Conservation (phyloP, 2,113 vertebrate species). For the Chelonoidis abingdonii region DNA sequence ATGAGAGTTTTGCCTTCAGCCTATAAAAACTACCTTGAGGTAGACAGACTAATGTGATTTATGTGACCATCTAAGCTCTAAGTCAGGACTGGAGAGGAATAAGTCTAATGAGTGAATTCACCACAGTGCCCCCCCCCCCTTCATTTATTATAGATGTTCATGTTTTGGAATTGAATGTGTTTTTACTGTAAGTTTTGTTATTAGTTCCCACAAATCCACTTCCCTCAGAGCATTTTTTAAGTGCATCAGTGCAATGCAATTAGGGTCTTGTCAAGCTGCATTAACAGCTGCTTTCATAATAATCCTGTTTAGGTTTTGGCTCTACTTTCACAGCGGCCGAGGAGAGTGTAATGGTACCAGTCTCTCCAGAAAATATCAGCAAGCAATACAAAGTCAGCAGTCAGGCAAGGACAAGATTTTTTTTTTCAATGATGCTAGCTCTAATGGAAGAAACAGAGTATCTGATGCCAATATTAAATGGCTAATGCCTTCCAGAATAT, state of each 20-base stretch:
- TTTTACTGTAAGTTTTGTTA: background rate
- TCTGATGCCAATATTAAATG: background rate
- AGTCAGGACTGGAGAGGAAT: background rate
- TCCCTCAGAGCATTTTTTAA: background rate
- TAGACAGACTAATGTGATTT: background rate
- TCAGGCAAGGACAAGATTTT: conserved; percentile 83
- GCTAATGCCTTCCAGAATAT: conserved; percentile 25
- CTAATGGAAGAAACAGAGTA: conserved; percentile 33
- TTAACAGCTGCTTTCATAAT: conserved; percentile 14
- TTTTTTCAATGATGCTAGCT: conserved; percentile 29
- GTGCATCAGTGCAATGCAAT: background rate
- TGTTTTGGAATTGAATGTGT: background rate
- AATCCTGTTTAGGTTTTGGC: conserved; percentile 86
- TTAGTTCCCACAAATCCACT: background rate
- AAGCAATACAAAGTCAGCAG: conserved; percentile 92
- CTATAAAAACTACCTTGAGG: background rate
- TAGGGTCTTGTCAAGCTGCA: background rate
- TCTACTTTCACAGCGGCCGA: conserved; percentile 96
- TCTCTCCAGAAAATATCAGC: conserved; percentile 82
- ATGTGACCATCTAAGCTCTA: background rate
- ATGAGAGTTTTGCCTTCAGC: background rate
- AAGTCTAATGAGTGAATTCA: background rate
- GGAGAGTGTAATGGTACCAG: conserved; percentile 85
- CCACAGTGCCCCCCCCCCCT: background rate
- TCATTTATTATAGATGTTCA: background rate